Evolutionary conservation across 2,113 vertebrate genomes (phyloP), one percentile per base, ranked within the genome.

Genomic region (Bubalus kerabau): DNA sequence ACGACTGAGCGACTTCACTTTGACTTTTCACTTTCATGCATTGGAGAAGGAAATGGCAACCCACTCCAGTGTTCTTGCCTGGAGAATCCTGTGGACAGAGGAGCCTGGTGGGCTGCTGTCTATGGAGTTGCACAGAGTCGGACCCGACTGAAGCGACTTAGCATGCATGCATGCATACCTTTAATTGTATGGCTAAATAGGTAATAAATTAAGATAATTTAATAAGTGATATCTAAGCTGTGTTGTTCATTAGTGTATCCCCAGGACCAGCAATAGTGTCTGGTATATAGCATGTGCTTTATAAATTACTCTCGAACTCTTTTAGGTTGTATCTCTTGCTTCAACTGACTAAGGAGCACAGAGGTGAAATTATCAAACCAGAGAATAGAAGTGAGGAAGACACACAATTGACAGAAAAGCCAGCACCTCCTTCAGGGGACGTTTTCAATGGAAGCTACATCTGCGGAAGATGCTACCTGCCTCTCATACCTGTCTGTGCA

Each of bases 401-500:
- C 16, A 2, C 11, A 8, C 13, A 30, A 7, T 7, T 17, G 57
- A 16, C 71, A 71, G 24, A 60, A 23, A 23, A 11, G 21, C 24
- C 7, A 19, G 8, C 1, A 17, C 43, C 21, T 67, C 50, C 36
- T 84, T 56, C 3, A 5, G 26, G 24, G 32, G 8, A 28, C 4
- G 3, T 0, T 23, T 32, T 76, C 64, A 13, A 1, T 23, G 23
- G 36, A 64, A 88, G 28, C n/a, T 43, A 7, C 14, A 5, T 26
- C 26, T 4, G 6, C 21, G 9, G 7, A 62, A 57, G 36, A 7
- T 8, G 13, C 11, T 32, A 1, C 32, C 23, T 26, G 4, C 17
- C 1, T 43, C 13, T 76, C 26, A 24, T 3, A 24, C 24, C 19
- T 48, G 16, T n/a, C 40, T 9, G 1, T 2, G 1, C 21, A 26